Conservation (phyloP, 2,888 invertebrate genomes). For the Nemotelus nigrinus region DNA sequence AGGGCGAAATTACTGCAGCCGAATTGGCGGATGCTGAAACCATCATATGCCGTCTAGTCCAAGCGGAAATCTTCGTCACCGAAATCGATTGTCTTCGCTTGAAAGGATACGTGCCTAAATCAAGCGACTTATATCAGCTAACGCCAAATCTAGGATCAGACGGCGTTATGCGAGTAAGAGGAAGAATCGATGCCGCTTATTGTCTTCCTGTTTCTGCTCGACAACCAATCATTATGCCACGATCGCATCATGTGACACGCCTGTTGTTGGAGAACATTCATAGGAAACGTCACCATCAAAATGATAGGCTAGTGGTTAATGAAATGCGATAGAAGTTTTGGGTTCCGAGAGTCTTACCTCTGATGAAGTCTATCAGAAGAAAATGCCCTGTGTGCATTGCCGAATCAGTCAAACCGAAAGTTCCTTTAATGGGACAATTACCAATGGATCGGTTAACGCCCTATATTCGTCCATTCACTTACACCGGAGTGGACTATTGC, state of each 20-base stretch:
- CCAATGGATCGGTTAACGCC: slow-evolving; percentile 50
- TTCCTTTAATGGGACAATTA: slow-evolving; percentile 53
- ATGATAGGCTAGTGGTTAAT: slow-evolving; percentile 45
- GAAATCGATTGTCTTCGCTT: background rate
- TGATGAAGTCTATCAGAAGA: slow-evolving; percentile 41
- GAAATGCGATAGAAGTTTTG: slow-evolving; percentile 47
- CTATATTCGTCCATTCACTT: slow-evolving; percentile 50
- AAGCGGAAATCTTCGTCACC: rapidly evolving
- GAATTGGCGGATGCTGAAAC: background rate
- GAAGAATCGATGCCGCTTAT: slow-evolving; percentile 6
- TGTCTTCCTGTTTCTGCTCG: background rate
- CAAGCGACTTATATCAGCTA: background rate
- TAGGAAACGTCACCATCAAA: slow-evolving; percentile 32
- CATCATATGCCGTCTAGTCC: background rate
- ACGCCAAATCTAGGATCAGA: background rate
- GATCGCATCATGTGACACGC: background rate
- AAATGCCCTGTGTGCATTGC: slow-evolving; percentile 49
- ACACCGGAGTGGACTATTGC: slow-evolving; percentile 53
- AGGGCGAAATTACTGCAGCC: background rate
- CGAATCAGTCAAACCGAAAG: slow-evolving; percentile 41
- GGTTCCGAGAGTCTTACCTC: slow-evolving; percentile 40
- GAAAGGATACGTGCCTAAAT: background rate
- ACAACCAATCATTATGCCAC: background rate
- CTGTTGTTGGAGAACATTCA: slow-evolving; percentile 14
- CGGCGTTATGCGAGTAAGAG: background rate